Base-by-base conservation (phyloP, 2,888 invertebrate genomes). In the Macropis europaea region DNA sequence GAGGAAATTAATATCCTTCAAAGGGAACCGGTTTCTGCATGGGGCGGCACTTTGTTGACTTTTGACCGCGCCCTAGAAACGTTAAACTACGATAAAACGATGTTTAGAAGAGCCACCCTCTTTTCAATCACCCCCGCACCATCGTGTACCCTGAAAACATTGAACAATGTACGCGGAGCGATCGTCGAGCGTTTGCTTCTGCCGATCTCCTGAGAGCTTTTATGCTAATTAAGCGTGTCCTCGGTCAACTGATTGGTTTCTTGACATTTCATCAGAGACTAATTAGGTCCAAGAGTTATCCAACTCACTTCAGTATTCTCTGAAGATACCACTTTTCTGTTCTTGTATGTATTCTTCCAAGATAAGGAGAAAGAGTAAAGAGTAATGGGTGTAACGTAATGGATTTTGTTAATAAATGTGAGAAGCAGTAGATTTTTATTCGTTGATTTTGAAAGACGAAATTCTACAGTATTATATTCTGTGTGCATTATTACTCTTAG, bases 11-110 rank as follows among this genome's bases (percentile, higher is more conserved):
- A 70, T 81, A 59, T 57, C 75, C 57, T 59, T 53, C 60, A 26
- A 34, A 26, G 22, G 50, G 61, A 61, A 77, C 71, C 62, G 70
- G 64, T 78, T 73, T 30, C 59, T 56, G 45, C 59, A 47, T 69
- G 76, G 77, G n/a, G 73, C 73, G 77, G 73, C 76, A 75, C 67
- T 83, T 76, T 82, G 82, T 82, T 82, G 68, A 69, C 79, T 63
- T n/a, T 52, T 72, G 76, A 76, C 83, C 82, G 76, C 82, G 61
- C 82, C 82, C 73, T 62, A 17, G 52, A 43, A 71, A 73, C 52
- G 54, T 57, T 75, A 63, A 61, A 59, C 56, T 42, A 19, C 53
- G 48, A 45, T 64, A 47, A 66, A 79, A 81, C 67, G 72, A 53
- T 34, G 53, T 42, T 34, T n/a, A n/a, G 17, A 47, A 57, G 72